Conservation (phyloP, 2,113 vertebrate species). For the Pachycephala philippinensis region DNA sequence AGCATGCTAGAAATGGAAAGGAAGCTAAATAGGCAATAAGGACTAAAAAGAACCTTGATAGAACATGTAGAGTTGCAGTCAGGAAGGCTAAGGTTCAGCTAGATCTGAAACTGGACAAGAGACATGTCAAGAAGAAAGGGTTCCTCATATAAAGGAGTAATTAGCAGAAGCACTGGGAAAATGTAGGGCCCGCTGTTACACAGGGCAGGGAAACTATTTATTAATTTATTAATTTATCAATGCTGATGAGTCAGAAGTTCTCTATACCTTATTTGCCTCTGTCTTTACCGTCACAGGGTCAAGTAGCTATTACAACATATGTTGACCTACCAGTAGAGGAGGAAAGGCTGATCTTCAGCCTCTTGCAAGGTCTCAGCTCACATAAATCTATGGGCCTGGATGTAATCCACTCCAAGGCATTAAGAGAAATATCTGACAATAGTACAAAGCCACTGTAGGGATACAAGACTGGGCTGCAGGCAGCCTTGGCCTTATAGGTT, state of each 20-base stretch:
- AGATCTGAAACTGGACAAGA: neutral
- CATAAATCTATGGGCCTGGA: neutral
- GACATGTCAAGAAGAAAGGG: neutral
- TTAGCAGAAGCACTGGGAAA: neutral
- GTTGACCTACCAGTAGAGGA: neutral
- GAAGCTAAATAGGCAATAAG: neutral
- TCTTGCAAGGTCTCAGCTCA: neutral
- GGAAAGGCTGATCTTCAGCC: neutral
- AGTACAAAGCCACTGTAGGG: neutral
- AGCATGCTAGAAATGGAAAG: neutral
- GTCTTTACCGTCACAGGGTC: neutral
- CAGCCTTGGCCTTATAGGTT: too few relatives aligned
- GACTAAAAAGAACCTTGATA: neutral
- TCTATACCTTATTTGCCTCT: neutral
- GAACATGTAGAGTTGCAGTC: neutral
- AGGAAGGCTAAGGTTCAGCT: neutral
- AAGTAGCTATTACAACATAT: neutral
- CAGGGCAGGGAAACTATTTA: neutral
- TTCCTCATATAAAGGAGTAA: neutral
- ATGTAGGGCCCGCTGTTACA: neutral
- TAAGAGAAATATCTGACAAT: neutral
- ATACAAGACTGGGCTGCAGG: too few relatives aligned
- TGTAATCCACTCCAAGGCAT: neutral
- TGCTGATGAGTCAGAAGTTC: neutral
- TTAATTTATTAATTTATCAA: too few relatives aligned